Evolutionary conservation across 2,797 vertebrate species (phyloP).

Genomic region (Podarcis siculus): DNA sequence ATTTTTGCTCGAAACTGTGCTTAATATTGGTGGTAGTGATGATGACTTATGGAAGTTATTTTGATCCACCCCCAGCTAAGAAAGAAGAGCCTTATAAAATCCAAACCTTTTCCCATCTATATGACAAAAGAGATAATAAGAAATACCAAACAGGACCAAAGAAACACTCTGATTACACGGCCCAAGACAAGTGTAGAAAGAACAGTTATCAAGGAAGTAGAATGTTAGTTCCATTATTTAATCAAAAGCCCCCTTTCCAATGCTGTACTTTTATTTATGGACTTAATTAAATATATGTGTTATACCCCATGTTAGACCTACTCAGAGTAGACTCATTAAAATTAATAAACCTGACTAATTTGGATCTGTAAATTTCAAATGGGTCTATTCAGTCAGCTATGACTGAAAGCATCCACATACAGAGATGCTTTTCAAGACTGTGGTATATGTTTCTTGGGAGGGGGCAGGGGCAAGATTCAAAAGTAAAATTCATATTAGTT

Average conservation of each 20-base stretch:
- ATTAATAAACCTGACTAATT: too few relatives aligned
- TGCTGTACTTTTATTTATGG: background rate
- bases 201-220: background rate
- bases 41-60: background rate
- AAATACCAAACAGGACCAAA: background rate
- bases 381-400: too few relatives aligned
- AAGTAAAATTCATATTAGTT: too few relatives aligned
- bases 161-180: background rate
- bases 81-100: background rate
- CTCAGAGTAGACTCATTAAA: too few relatives aligned
- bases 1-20: too few relatives aligned
- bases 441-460: background rate
- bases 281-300: background rate
- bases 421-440: background rate
- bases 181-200: background rate
- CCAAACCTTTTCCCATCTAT: background rate
- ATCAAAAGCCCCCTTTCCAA: constrained; percentile 9
- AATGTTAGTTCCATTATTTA: constrained; percentile 8
- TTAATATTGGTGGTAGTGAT: background rate
- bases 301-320: too few relatives aligned
- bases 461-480: background rate
- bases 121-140: background rate
- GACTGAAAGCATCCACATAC: too few relatives aligned
- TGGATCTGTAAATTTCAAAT: too few relatives aligned
- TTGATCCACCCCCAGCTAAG: background rate